Evolutionary conservation across 23 tunicate genomes (phyloP).

Genomic region (Phallusia fumigata): DNA sequence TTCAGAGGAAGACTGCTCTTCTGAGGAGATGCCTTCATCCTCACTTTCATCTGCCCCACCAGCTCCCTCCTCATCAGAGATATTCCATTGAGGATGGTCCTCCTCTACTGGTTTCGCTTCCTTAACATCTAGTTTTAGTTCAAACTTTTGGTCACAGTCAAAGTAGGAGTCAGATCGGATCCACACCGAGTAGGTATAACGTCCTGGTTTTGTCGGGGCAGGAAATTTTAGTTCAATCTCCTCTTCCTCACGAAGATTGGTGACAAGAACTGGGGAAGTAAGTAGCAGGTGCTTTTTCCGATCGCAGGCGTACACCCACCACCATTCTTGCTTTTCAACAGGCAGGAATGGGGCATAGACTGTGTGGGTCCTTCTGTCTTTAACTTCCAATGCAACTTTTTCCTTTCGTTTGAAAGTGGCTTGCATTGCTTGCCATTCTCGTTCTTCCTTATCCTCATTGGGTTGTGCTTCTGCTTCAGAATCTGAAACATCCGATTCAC

Average conservation of each 20-base stretch:
- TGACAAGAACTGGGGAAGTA: slow-evolving; percentile 69
- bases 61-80: slow-evolving; percentile 60
- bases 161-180: slow-evolving; percentile 82
- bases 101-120: slow-evolving; percentile 75
- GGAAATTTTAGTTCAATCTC: slow-evolving; percentile 88
- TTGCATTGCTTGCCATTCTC: slow-evolving; percentile 86
- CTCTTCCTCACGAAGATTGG: slow-evolving; percentile 48
- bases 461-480: slow-evolving; percentile 14
- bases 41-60: slow-evolving; percentile 64
- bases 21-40: slow-evolving; percentile 97
- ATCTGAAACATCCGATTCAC: slow-evolving; percentile 27
- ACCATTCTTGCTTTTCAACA: slow-evolving; percentile 97
- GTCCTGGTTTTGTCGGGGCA: slow-evolving; percentile 88
- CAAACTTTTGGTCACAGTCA: slow-evolving; percentile 61
- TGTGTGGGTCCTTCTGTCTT: slow-evolving; percentile 82
- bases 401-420: slow-evolving; percentile 53
- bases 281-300: slow-evolving; percentile 60
- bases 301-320: slow-evolving; percentile 97
- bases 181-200: slow-evolving; percentile 78
- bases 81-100: slow-evolving; percentile 97
- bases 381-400: slow-evolving; percentile 32
- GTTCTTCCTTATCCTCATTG: slow-evolving; percentile 59
- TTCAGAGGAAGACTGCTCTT: slow-evolving; percentile 42
- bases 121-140: slow-evolving; percentile 73
- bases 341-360: slow-evolving; percentile 91